phyloP scores from a whole-genome alignment of 2,113 vertebrate species.

The Phyllostomus hastatus region DNA sequence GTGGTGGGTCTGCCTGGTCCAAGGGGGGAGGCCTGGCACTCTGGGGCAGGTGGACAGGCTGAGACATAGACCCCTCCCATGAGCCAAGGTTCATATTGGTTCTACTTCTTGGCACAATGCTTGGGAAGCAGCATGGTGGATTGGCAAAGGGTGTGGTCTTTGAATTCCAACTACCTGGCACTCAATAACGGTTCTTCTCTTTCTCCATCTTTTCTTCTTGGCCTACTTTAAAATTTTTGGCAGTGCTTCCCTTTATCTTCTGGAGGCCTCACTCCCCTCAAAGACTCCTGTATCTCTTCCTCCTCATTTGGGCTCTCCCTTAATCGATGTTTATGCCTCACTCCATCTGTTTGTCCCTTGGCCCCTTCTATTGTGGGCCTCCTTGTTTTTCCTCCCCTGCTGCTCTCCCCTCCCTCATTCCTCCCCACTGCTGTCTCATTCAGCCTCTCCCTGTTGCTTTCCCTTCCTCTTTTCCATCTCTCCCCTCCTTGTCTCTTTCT shows the following conservation, averaged over 20 bases:
- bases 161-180: not conserved
- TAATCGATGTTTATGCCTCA: not conserved
- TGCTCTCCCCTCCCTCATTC: not conserved
- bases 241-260: not conserved
- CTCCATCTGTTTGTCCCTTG: not conserved
- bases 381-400: not conserved
- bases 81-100: not conserved
- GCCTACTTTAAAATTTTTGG: not conserved
- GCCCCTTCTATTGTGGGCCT: not conserved
- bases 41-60: not conserved
- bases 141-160: not conserved
- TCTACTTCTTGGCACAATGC: not conserved
- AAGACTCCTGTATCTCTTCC: not conserved
- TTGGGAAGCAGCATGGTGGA: not conserved
- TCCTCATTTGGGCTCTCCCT: not conserved
- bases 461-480: not conserved
- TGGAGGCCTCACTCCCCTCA: not conserved
- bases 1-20: not conserved
- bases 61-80: not conserved
- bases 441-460: not conserved
- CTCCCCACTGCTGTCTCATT: not conserved
- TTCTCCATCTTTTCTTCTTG: not conserved
- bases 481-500: not conserved
- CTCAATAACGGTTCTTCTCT: not conserved
- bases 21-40: not conserved